A percentile compares a stretch with the other conserved stretches of the same genome.
phyloP scores from a whole-genome alignment of 2,113 vertebrate genomes.

The Andinoacara biseriatus region DNA sequence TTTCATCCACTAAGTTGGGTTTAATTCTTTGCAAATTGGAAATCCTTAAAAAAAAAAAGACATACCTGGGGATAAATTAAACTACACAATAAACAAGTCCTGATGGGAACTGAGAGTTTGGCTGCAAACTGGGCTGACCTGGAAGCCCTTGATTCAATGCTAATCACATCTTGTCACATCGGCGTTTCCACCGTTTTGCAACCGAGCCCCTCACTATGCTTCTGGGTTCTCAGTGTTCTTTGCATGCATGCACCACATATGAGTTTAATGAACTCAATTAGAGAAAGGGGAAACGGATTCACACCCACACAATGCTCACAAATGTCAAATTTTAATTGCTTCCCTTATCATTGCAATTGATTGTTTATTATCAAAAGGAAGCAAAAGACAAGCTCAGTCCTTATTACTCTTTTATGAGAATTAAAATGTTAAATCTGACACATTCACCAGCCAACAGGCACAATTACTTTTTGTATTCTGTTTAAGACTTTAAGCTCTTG shows the following conservation, averaged over 20 bases:
- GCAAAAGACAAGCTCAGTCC: not conserved
- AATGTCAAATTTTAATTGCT: conserved; percentile 3
- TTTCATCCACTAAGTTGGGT: not conserved
- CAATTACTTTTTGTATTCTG: conserved; percentile 10
- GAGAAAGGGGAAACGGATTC: not conserved
- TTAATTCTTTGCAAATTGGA: not conserved
- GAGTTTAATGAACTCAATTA: conserved; percentile 9
- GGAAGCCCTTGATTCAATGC: conserved; percentile 31
- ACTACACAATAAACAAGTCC: not conserved
- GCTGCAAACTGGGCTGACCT: conserved; percentile 42
- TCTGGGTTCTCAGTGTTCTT: not conserved
- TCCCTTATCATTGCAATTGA: not conserved
- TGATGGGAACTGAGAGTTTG: conserved; percentile 19
- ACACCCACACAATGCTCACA: not conserved
- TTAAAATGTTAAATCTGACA: conserved; percentile 3
- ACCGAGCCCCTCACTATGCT: not conserved
- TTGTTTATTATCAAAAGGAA: conserved; percentile 9
- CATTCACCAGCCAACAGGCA: conserved; percentile 5
- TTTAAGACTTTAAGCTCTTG: conserved; percentile 7
- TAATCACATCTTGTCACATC: conserved; percentile 41
- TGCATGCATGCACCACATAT: not conserved
- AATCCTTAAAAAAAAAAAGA: conserved; percentile 29
- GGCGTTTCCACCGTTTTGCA: conserved; percentile 13
- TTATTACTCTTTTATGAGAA: conserved; percentile 6
- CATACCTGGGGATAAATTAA: conserved; percentile 30